A percentile compares a stretch with the other conserved stretches of the same genome.
Evolutionary conservation across 2,113 vertebrate species (phyloP).

Genomic region (Catharus minimus): DNA sequence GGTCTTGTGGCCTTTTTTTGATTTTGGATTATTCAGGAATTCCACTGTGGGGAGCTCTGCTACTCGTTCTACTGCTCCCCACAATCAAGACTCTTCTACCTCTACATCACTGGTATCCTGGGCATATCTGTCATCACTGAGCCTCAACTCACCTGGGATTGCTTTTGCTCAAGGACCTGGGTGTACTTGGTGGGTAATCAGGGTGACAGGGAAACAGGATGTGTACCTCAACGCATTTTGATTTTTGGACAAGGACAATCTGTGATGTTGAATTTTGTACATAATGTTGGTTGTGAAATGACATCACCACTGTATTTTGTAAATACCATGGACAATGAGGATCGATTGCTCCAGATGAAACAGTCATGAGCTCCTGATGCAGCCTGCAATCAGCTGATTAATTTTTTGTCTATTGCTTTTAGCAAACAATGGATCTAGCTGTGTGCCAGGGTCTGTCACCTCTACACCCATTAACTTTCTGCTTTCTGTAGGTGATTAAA

Average conservation of each 20-base stretch:
- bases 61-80: conserved; percentile 94
- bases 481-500: conserved; percentile 82
- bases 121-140: conserved; percentile 89
- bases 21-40: conserved; percentile 94
- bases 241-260: not conserved
- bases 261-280: not conserved
- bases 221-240: not conserved
- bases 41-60: conserved; percentile 93
- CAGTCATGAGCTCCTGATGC: not conserved
- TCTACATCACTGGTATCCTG: conserved; percentile 88
- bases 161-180: not conserved
- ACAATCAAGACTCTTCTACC: conserved; percentile 92
- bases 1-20: conserved; percentile 78
- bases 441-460: not conserved
- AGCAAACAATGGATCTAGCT: not conserved
- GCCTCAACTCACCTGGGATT: conserved; percentile 74
- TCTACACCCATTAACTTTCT: not conserved
- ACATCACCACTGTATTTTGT: not conserved
- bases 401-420: not conserved
- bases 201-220: not conserved
- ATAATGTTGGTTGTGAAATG: not conserved
- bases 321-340: not conserved
- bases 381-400: not conserved
- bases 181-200: not conserved
- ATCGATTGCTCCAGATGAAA: not conserved